Evolutionary conservation across 30 jellyfish, hydroid and myxozoan species (phyloP), one percentile per base, ranked within the genome.

Genomic region (Haliclystus octoradiatus): DNA sequence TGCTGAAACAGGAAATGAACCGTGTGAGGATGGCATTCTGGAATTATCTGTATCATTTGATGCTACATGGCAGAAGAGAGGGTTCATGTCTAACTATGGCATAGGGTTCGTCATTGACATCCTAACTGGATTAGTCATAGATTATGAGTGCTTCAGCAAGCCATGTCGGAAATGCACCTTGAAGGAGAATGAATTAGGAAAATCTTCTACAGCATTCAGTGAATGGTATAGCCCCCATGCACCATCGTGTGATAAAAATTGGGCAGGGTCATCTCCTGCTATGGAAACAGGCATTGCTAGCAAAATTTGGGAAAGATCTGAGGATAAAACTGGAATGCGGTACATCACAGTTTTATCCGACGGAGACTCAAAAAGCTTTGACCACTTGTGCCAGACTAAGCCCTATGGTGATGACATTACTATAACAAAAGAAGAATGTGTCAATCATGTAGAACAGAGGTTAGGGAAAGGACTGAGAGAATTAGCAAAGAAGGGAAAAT

Each of bases 41-140:
- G 80, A 19, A 2, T 2, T 70, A 25, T 69, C 57, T 2, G 80
- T 70, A 7, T 49, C 70, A 60, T 49, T 29, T 70, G 71, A 70
- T 70, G 80, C 70, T 19, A 70, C 80, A 4, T 70, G 80, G 80
- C 50, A 70, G 31, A 70, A 70, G 49, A 29, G 72, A 50, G 80
- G 80, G n/a, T 70, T 70, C 53, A 70, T 70, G 27, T 69, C 80
- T n/a, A 70, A 49, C 70, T 70, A 40, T 70, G 80, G 80, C 15
- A 34, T 70, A 49, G 80, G 80, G 3, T 46, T 70, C 40, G 25
- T 40, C 1, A 49, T 70, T 14, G 52, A 70, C 52, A 70, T 30
- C 52, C 70, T 49, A 47, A 70, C 52, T 49, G 80, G 80, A 34
- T 19, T 49, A 31, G 80, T 26, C 52, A 29, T 70, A 26, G 68